Base-by-base conservation (phyloP, 1,140 invertebrate species). In the Leptinotarsa lineolata region DNA sequence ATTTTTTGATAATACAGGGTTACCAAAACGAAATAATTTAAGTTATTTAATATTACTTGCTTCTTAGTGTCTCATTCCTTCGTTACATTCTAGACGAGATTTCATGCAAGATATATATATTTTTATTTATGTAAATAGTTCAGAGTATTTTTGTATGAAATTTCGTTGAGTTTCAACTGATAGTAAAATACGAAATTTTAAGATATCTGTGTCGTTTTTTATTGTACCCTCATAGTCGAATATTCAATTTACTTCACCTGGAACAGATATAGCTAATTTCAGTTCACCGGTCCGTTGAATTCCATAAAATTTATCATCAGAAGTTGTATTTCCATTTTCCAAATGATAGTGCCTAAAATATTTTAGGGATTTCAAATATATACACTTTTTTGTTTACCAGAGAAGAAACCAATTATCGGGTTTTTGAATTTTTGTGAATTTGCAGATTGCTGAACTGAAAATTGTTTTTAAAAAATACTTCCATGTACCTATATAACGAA, bases 401-500 rank as follows among this genome's bases (percentile, higher is more conserved):
- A 39, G 30, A 39, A 39, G 30, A 39, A 39, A 39, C 8, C 30
- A 39, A 39, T 39, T 11, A 11, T 39, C 2, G 30, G 8, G 2
- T 39, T 39, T 39, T 39, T 39, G 0, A 39, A 39, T 39, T 39
- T 39, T 39, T 11, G 30, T 39, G 30, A 39, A 39, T 11, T 11
- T 39, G 8, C 30, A n/a, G 15, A 54, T 54, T 54, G 48, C n/a
- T 54, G 48, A 54, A 16, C 48, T 54, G 48, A 18, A 54, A 54
- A 54, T 54, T 54, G 48, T 18, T 18, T 54, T 16, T 0, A 54
- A 54, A 54, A 54, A 54, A 39, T 39, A 39, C n/a, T 18, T 54
- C 48, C 15, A 54, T 54, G 48, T 54, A 72, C 71, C 74, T 79
- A 73, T 72, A 71, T 60, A 24, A 68, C 39, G 18, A 68, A 67